These are phyloP conservation scores for Lamellibrachia columna DNA, from an alignment of 2,888 invertebrate species.

Conservation along the genomic window DNA sequence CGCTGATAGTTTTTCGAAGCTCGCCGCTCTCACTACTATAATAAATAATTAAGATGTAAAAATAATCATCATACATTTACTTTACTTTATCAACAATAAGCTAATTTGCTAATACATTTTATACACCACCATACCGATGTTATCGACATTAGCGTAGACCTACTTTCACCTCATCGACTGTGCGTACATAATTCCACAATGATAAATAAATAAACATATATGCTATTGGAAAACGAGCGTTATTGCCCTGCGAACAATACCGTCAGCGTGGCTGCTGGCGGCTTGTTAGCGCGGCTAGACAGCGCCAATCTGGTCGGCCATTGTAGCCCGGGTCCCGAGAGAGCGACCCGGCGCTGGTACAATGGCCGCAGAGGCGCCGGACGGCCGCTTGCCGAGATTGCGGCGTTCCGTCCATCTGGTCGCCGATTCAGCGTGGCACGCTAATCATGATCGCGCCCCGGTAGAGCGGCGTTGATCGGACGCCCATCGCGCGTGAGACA, in stretches of 20 bases:
- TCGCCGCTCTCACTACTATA: too few species aligned
- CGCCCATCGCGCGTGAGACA: background rate
- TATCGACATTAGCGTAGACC: background rate
- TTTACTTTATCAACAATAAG: background rate
- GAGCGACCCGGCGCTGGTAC: background rate
- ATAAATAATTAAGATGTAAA: too few species aligned
- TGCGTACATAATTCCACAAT: background rate
- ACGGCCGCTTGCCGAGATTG: background rate
- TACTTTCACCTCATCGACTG: background rate
- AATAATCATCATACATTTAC: too few species aligned
- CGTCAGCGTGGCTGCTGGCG: background rate
- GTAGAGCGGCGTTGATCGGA: background rate
- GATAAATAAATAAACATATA: conserved; percentile 16
- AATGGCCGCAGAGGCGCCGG: background rate
- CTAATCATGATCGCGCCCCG: background rate
- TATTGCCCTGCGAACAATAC: background rate
- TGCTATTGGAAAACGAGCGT: background rate
- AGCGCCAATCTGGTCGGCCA: background rate
- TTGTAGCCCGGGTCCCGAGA: background rate
- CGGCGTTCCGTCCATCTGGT: conserved; percentile 3
- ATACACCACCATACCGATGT: background rate
- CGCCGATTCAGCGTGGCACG: conserved; percentile 16
- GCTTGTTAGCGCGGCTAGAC: background rate
- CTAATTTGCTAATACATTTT: background rate
- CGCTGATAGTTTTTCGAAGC: too few species aligned